Conservation (phyloP, 2,888 invertebrate genomes). For the Adelognathus sp. region DNA sequence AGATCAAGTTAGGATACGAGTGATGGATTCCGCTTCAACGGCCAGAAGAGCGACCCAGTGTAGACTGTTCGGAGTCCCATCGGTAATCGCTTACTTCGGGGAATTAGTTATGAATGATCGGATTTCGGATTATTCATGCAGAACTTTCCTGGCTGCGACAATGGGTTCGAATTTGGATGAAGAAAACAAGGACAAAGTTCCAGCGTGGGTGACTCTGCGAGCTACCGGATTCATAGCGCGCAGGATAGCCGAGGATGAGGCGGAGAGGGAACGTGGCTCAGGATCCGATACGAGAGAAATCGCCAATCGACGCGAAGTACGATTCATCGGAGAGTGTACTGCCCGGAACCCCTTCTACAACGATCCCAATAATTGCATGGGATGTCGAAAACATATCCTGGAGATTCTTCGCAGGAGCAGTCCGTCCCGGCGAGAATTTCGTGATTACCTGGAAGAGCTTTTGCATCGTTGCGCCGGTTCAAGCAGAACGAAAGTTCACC, state of each 20-base stretch:
- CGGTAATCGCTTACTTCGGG: too few species aligned
- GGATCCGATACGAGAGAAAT: not conserved
- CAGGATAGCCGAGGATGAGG: not conserved
- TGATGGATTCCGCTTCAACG: too few species aligned
- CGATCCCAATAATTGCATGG: not conserved
- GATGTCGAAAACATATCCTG: not conserved
- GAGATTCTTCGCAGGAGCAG: not conserved
- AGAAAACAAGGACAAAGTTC: not conserved
- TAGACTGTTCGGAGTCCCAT: too few species aligned
- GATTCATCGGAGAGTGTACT: not conserved
- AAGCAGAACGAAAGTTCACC: not conserved
- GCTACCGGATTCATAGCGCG: not conserved
- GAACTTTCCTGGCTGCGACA: too few species aligned
- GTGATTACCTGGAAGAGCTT: not conserved
- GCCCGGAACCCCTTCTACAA: not conserved
- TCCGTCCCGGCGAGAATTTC: not conserved
- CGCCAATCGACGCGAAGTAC: not conserved
- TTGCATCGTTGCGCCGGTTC: not conserved
- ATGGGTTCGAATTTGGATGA: not conserved
- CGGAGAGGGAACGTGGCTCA: too few species aligned
- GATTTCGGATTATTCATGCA: too few species aligned
- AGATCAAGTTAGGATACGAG: too few species aligned
- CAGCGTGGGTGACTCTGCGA: not conserved
- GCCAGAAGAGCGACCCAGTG: too few species aligned
- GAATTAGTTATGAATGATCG: too few species aligned